Evolutionary conservation across 2,888 invertebrate species (phyloP).

Genomic region (Folsomia candida): DNA sequence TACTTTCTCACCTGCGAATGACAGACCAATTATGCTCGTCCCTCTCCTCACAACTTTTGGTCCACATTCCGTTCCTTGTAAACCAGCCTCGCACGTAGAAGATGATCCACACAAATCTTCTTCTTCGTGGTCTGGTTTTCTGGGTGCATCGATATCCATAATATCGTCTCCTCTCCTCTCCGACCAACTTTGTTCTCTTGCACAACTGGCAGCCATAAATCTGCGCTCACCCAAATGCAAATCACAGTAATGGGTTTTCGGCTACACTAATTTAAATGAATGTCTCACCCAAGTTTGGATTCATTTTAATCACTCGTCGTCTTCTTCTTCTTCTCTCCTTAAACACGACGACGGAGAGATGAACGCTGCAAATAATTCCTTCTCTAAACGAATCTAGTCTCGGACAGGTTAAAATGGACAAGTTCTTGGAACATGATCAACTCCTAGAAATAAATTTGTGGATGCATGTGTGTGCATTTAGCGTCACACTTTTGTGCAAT

Average conservation of each 20-base stretch:
- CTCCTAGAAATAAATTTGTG: too few species aligned
- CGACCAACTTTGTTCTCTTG: neutral
- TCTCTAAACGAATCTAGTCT: neutral
- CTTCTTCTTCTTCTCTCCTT: too few species aligned
- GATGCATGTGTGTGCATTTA: too few species aligned
- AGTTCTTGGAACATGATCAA: neutral
- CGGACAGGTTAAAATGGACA: neutral
- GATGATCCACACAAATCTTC: too few species aligned
- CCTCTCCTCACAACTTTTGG: neutral
- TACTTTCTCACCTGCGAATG: constrained; percentile 19
- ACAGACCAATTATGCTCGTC: constrained; percentile 31
- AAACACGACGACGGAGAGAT: neutral
- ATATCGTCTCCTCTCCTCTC: neutral
- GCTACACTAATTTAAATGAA: neutral
- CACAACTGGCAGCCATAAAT: neutral
- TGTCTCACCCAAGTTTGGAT: neutral
- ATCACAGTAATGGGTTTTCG: neutral
- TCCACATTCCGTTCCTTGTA: neutral
- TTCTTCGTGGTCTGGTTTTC: too few species aligned
- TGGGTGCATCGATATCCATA: neutral
- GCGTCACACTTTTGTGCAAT: too few species aligned
- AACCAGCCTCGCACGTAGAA: neutral
- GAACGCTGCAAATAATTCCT: neutral
- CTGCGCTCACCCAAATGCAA: neutral
- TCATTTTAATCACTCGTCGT: neutral